Base-by-base conservation (phyloP, 2,113 vertebrate species). In the Chelonoidis abingdonii region DNA sequence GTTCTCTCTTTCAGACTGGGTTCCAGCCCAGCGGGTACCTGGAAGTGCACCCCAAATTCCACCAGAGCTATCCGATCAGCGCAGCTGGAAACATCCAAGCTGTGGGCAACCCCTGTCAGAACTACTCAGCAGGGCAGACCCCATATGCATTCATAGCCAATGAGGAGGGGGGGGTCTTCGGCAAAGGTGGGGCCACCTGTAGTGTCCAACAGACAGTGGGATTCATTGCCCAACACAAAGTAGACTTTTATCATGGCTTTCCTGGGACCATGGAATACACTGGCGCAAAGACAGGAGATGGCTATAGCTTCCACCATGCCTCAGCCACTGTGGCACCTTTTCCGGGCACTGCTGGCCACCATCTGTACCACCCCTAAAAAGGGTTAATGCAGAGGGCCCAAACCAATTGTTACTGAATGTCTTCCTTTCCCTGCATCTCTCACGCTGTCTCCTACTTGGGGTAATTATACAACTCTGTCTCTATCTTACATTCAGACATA, bases 241-340 rank as follows among this genome's bases (percentile, higher is more conserved):
- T 97, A 87, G 97, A 96, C 96, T 97, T 97, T 96, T 97, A 95
- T 56, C 96, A 97, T 89, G 92, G 96, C 88, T 97, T 21, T 65
- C 92, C 96, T 31, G 87, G 90, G 81, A 95, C 75, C 1, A 52
- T 96, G 91, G 96, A 97, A 49, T 95, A 97, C 65, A 54, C 76
- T 1, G 59, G 87, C 80, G 65, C 96, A 59, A 97, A 97, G 89
- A 95, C 91, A 52, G 83, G 75, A 44, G 96, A 97, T 4, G 1
- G 75, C 69, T 97, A 72, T 91, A 95, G 87, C 88, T 93, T 97
- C 49, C 95, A 97, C 92, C 96, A 97, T 49, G 83, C 88, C 0
- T 53, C 92, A 69, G 22, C 96, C 3, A 5, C 69, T 52, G 96
- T 89, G 11, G 57, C 93, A 89, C 17, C 93, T 82, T 97, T 97